Evolutionary conservation across 2,113 vertebrate genomes (phyloP).

Genomic region (cattle (Bos taurus)): DNA sequence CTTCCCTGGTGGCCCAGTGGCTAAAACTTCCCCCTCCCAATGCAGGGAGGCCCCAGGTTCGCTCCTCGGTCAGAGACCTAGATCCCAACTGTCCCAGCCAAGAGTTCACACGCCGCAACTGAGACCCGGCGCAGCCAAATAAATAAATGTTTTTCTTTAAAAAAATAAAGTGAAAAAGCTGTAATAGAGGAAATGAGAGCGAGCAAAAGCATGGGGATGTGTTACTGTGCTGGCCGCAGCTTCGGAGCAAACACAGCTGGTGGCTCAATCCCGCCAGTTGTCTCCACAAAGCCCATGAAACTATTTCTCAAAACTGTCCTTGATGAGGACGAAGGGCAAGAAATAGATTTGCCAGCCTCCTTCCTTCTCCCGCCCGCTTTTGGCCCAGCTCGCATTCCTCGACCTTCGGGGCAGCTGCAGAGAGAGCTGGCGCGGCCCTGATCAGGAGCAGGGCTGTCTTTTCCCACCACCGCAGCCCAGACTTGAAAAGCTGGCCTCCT

Average conservation of each 20-base stretch:
- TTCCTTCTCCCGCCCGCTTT: not conserved
- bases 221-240: not conserved
- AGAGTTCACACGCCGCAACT: not conserved
- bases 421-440: not conserved
- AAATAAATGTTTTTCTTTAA: not conserved
- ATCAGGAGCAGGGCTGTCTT: not conserved
- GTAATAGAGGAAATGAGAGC: not conserved
- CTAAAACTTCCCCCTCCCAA: not conserved
- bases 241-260: not conserved
- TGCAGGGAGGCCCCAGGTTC: not conserved
- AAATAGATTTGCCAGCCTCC: not conserved
- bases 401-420: not conserved
- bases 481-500: not conserved
- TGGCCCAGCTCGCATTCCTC: not conserved
- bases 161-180: not conserved
- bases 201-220: not conserved
- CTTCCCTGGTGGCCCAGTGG: not conserved
- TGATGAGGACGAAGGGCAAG: not conserved
- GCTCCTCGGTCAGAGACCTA: not conserved
- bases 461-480: not conserved
- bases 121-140: not conserved
- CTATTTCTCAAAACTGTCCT: not conserved
- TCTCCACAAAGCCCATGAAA: not conserved
- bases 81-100: not conserved
- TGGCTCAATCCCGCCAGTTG: not conserved